Conservation (phyloP, 2,113 vertebrate species). For the Canis aureus region DNA sequence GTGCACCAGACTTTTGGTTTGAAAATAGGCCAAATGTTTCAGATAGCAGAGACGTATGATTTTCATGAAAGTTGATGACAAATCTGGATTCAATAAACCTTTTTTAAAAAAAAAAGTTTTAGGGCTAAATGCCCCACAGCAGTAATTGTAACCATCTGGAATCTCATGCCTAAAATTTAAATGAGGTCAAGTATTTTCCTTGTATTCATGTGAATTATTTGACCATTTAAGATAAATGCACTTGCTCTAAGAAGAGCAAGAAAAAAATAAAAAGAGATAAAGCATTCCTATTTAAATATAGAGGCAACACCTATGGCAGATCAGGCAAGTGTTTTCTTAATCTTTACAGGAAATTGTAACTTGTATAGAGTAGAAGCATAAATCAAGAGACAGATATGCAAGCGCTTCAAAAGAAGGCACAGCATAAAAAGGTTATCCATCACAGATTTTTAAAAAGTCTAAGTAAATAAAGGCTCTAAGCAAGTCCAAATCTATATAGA, state of each 20-base stretch:
- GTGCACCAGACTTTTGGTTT: background rate
- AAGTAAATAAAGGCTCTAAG: background rate
- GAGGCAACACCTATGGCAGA: background rate
- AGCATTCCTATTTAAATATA: background rate
- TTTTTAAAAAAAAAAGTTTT: background rate
- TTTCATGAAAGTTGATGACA: constrained; percentile 27
- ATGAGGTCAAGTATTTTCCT: constrained; percentile 25
- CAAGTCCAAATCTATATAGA: background rate
- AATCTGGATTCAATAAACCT: background rate
- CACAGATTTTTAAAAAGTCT: background rate
- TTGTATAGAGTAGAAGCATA: background rate
- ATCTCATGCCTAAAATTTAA: constrained; percentile 1
- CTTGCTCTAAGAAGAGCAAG: background rate
- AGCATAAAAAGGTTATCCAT: background rate
- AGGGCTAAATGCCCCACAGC: background rate
- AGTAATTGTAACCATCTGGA: constrained; percentile 48
- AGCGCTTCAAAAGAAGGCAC: background rate
- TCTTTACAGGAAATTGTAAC: background rate
- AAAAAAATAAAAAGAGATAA: background rate
- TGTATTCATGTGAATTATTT: constrained; percentile 42
- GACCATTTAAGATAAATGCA: background rate
- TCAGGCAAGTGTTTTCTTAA: background rate
- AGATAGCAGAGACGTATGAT: constrained; percentile 21
- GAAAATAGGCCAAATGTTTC: background rate
- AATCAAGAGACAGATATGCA: background rate